Base-by-base conservation (phyloP, 2,888 invertebrate species). In the Drosophila emarginata region DNA sequence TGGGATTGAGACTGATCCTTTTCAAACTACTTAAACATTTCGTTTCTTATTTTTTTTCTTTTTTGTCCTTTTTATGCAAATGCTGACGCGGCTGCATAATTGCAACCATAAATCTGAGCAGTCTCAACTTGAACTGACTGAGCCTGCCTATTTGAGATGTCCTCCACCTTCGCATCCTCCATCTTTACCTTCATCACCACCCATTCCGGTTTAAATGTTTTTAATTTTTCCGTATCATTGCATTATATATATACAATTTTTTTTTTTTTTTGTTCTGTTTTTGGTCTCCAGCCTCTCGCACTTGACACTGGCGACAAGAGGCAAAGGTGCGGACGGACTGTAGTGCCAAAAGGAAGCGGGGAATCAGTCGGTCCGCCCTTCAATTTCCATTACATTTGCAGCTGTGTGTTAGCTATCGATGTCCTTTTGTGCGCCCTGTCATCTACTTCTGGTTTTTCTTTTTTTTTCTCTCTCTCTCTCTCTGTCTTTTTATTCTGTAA, bases 141-240 rank as follows among this genome's bases (percentile, higher is more conserved):
- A 76, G 71, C 74, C 63, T 72, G 79, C 82, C 78, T 74, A 77
- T 76, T 80, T 71, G 61, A 75, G 72, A 65, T 64, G 50, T 63
- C 65, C 64, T 54, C 64, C 67, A 57, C 56, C 56, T 56, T 39
- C 50, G 23, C 26, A 59, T 26, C 56, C 40, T 23, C 26, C 61
- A 15, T 15, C 14, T n/a, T n/a, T n/a, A n/a, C n/a, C n/a, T n/a
- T n/a, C n/a, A n/a, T n/a, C n/a, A n/a, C n/a, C 26, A 12, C 39
- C 53, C 64, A 28, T 45, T 32, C 26, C 12, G 40, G 11, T 39
- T 57, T 69, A 78, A 88, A 88, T 85, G 89, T 85, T 85, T 85
- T 85, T 88, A 85, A 88, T 85, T 85, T 85, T 85, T 85, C 89
- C 85, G 86, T 85, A 85, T 85, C 85, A 85, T 85, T 88, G 85